A percentile compares a stretch with the other conserved stretches of the same genome.
Conservation (phyloP, 2,888 invertebrate genomes). For the Acleris sparsana region DNA sequence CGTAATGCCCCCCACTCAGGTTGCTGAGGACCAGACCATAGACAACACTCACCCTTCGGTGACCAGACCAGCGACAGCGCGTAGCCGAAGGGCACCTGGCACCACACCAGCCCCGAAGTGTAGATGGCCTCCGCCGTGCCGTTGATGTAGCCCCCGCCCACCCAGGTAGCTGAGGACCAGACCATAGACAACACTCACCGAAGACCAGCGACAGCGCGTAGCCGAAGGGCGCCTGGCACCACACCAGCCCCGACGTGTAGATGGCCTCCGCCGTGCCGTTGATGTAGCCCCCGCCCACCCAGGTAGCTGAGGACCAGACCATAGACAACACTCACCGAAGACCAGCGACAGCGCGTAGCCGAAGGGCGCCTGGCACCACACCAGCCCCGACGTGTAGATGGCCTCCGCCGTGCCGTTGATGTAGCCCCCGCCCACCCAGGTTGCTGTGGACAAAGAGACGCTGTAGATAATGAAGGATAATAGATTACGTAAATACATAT, state of each 20-base stretch:
- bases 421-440: conserved; percentile 99
- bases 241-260: conserved; percentile 95
- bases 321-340: conserved; percentile 87
- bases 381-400: conserved; percentile 95
- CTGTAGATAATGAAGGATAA: neutral
- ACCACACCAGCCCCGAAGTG: conserved; percentile 96
- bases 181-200: conserved; percentile 83
- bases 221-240: conserved; percentile 99
- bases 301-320: conserved; percentile 88
- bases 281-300: conserved; percentile 99
- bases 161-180: conserved; percentile 94
- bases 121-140: conserved; percentile 99
- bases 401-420: conserved; percentile 99
- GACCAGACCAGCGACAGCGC: conserved; percentile 96
- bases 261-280: conserved; percentile 99
- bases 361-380: conserved; percentile 99
- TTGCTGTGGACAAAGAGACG: conserved; percentile 85
- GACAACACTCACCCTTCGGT: conserved; percentile 87
- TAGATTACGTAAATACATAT: too few species aligned
- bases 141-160: conserved; percentile 99
- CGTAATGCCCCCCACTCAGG: conserved; percentile 99
- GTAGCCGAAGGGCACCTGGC: conserved; percentile 99
- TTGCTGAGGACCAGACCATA: conserved; percentile 84
- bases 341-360: conserved; percentile 98
- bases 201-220: conserved; percentile 97